These are phyloP conservation scores for Volucella bombylans DNA, from an alignment of 2,888 invertebrate genomes.

Conservation along the genomic window DNA sequence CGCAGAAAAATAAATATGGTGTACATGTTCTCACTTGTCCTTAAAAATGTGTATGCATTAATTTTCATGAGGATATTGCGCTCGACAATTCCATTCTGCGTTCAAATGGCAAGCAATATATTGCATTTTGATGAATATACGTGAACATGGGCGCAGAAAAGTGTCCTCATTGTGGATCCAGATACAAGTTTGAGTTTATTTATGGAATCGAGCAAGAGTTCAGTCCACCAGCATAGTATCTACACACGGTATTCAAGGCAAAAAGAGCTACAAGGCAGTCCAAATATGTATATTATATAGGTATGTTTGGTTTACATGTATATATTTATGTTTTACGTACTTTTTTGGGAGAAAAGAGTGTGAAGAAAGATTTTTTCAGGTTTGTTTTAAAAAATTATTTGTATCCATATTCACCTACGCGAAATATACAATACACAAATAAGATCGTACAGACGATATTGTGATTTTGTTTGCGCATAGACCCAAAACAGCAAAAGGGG, in stretches of 20 bases:
- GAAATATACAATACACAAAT: too few species aligned
- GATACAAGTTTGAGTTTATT: not conserved
- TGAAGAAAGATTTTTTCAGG: too few species aligned
- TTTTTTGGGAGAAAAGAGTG: too few species aligned
- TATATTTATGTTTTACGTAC: too few species aligned
- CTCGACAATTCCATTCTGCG: slow-evolving; percentile 32
- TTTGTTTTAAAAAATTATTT: too few species aligned
- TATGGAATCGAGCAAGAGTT: slow-evolving; percentile 16
- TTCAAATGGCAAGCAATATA: slow-evolving; percentile 33
- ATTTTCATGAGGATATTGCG: slow-evolving; percentile 39
- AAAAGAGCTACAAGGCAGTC: too few species aligned
- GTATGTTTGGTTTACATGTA: too few species aligned
- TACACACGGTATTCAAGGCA: not conserved
- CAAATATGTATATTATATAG: too few species aligned
- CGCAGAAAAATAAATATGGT: not conserved
- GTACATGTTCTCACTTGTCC: slow-evolving; percentile 26
- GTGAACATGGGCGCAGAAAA: not conserved
- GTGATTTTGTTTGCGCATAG: too few species aligned
- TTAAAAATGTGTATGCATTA: slow-evolving; percentile 52
- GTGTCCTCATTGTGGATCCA: not conserved
- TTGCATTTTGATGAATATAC: slow-evolving; percentile 7
- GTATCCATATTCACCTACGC: too few species aligned
- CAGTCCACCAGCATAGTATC: not conserved
- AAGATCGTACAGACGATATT: too few species aligned
- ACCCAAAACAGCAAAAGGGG: too few species aligned